Evolutionary conservation across 2,113 vertebrate genomes (phyloP), one percentile per base, ranked within the genome.

Genomic region (Struthio camelus): DNA sequence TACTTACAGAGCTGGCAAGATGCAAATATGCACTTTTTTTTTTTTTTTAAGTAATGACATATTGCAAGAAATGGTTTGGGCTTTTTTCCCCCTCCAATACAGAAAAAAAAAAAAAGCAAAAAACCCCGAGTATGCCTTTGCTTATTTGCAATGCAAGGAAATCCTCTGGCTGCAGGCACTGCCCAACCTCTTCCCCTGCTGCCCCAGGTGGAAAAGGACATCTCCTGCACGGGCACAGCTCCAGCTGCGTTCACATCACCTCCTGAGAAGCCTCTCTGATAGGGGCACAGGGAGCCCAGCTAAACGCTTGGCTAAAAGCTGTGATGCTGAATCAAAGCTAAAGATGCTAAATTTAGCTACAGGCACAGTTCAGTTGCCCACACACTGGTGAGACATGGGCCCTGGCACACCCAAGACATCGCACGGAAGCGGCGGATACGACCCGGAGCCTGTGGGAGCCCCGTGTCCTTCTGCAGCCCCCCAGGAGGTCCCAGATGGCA

Each of bases 181-280:
- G 46, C 46, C 46, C 18, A 8, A 48, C 46, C 19, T 64, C 56
- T 80, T 79, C 78, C 70, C 40, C 87, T 88, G 32, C 61, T 42
- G 25, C 3, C 54, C 8, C 13, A 40, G 59, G 50, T 69, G 59
- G 66, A 34, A 85, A 53, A 38, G 19, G 73, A 50, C 64, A 86
- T 13, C 58, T 28, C 38, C 32, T n/a, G 13, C 18, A 24, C 1
- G 0, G 10, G 17, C n/a, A 2, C 0, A 9, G 83, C 24, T 87
- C 5, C 56, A 12, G 9, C 40, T 36, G 30, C 56, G 10, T 34
- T 59, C 30, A 12, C 6, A 59, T 72, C 44, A 11, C 58, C 40
- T 54, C 58, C 69, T 0, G 1, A 77, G 77, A n/a, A 93, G 50
- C 64, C 10, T 65, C 89, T 34, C 65, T 62, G 56, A 34, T 20